Evolutionary conservation across 2,888 invertebrate genomes (phyloP), one percentile per base, ranked within the genome.

Genomic region (Ceriagrion tenellum): DNA sequence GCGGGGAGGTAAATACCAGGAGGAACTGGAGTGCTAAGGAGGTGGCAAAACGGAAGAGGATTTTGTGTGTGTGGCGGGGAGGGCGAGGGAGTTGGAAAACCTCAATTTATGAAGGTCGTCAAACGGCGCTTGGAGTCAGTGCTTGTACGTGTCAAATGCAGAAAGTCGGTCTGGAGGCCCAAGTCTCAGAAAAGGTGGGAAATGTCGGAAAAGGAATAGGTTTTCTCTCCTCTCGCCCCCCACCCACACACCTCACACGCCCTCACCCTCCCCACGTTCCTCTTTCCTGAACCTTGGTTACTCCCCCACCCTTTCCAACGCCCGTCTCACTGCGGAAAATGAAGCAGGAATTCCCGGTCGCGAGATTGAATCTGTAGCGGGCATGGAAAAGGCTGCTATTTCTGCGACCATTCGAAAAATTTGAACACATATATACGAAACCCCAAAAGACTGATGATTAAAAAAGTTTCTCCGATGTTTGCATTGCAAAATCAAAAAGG

Each of bases 31-130:
- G 69, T 69, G 59, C 12, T 1, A 16, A 16, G 81, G 35, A 26
- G 81, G 81, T 0, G 35, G 59, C 20, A 59, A 59, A 20, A 59
- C 59, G 0, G 30, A 81, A n/a, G 16, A 26, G 35, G 35, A n/a
- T n/a, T n/a, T n/a, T n/a, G n/a, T n/a, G n/a, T n/a, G n/a, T n/a
- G 10, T 13, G 81, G 35, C 0, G 30, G 81, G 0, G 35, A 3
- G 35, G 0, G 35, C 10, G 81, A 35, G 35, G 16, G 40, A 10
- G 69, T 40, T 63, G 69, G 35, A 40, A 91, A 93, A 93, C 93
- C 93, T 69, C 93, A 93, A 93, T 93, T 93, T 93, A 93, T 93
- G 93, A 93, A 93, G 93, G 93, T 69, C 93, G 93, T 93, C 93
- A 93, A 93, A 93, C n/a, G 93, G 93, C 93, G 93, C 91, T 91